Conservation (phyloP, 2,888 invertebrate species). For the Idaea straminata region DNA sequence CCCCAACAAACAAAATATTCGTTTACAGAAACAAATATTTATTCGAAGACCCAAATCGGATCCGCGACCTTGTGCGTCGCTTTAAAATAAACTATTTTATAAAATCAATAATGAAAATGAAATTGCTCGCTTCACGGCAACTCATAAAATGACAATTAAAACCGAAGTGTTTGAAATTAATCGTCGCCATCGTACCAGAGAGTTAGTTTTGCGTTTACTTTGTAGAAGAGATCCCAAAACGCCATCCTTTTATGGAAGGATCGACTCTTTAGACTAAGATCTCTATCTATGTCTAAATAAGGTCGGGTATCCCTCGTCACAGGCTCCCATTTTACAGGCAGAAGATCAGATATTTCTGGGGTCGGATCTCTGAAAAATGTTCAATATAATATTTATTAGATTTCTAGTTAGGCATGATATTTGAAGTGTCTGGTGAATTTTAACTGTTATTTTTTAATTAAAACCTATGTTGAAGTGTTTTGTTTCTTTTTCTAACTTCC, state of each 20-base stretch:
- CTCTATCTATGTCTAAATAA: slow-evolving; percentile 7
- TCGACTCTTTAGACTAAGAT: not conserved
- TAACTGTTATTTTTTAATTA: not conserved
- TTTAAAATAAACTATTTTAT: not conserved
- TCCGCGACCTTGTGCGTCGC: not conserved
- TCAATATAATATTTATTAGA: not conserved
- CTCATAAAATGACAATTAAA: not conserved
- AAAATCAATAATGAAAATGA: not conserved
- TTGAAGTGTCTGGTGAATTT: too few relatives aligned
- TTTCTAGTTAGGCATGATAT: not conserved
- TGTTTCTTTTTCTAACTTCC: too few relatives aligned
- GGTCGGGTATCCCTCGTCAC: slow-evolving; percentile 7
- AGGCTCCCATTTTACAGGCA: slow-evolving; percentile 10
- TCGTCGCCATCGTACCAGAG: slow-evolving; percentile 4
- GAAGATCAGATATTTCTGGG: slow-evolving; percentile 5
- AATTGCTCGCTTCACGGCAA: not conserved
- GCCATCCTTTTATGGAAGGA: slow-evolving; percentile 11
- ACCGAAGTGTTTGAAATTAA: not conserved
- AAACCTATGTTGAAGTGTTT: not conserved
- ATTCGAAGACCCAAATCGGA: too few relatives aligned
- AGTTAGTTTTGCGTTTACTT: slow-evolving; percentile 4
- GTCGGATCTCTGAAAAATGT: not conserved
- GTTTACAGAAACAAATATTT: too few relatives aligned
- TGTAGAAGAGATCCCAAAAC: slow-evolving; percentile 26
- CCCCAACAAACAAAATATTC: too few relatives aligned